Percentiles rank a stretch among this genome's conserved stretches.
phyloP scores from a whole-genome alignment of 1,140 invertebrate species.

The Diachasma alloeum region DNA sequence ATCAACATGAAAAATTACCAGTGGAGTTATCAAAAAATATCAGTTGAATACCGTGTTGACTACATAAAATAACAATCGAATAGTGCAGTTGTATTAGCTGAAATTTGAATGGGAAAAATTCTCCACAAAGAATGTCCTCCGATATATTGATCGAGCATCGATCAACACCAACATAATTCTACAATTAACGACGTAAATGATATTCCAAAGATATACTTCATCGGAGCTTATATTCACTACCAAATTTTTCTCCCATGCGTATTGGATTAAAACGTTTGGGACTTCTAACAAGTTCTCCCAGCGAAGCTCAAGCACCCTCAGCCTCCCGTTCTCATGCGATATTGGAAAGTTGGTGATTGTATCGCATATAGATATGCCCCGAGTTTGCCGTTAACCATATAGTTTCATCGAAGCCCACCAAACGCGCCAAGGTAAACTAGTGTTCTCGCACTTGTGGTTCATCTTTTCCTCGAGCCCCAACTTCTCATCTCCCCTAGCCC shows the following conservation, averaged over 20 bases:
- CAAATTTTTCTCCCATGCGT: neutral
- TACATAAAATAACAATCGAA: no score
- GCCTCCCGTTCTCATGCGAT: neutral
- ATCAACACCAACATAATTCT: no score
- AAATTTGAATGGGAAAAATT: no score
- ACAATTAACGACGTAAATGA: neutral
- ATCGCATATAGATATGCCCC: neutral
- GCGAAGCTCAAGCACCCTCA: neutral
- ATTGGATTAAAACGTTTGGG: neutral
- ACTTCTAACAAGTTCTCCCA: neutral
- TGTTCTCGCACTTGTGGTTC: constrained; percentile 20
- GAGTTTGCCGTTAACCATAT: constrained; percentile 18
- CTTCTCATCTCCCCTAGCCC: neutral
- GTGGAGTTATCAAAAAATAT: no score
- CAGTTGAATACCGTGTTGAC: no score
- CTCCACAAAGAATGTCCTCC: no score
- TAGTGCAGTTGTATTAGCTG: no score
- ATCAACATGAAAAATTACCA: no score
- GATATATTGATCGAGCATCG: no score
- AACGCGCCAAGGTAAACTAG: constrained; percentile 19
- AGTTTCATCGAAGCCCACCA: constrained; percentile 8
- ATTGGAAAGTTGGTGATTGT: constrained; percentile 18
- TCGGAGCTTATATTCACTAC: neutral
- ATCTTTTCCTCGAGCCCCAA: neutral
- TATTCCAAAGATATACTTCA: neutral